These are phyloP conservation scores for Sigmodon hispidus DNA, from an alignment of 2,113 vertebrate species.

Conservation along the genomic window DNA sequence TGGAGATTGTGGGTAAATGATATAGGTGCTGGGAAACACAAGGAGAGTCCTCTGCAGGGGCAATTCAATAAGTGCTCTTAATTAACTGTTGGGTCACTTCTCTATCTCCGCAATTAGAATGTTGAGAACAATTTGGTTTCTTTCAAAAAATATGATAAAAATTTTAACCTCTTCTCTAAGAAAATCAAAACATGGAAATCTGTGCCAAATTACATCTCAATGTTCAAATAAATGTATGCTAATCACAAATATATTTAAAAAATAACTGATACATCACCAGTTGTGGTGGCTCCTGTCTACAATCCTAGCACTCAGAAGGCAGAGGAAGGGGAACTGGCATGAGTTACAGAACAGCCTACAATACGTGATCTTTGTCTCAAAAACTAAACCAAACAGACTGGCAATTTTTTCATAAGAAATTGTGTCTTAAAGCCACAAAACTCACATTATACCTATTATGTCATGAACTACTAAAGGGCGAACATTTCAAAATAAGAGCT, in stretches of 20 bases:
- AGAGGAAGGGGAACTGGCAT: not conserved
- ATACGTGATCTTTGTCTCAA: not conserved
- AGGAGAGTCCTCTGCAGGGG: not conserved
- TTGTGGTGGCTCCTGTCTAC: not conserved
- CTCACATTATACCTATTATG: not conserved
- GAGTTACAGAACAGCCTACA: not conserved
- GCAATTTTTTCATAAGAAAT: not conserved
- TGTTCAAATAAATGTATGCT: constrained; percentile 5
- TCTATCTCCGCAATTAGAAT: not conserved
- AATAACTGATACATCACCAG: not conserved
- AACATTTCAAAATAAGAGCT: not conserved
- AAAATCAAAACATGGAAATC: constrained; percentile 44
- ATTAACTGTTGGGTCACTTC: not conserved
- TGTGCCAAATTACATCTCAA: constrained; percentile 1
- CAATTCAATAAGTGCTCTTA: not conserved
- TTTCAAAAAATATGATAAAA: not conserved
- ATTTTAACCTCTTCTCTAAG: not conserved
- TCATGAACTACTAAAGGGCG: not conserved
- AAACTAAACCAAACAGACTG: not conserved
- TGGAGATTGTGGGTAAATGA: no score
- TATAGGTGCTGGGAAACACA: not conserved
- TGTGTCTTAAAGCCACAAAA: not conserved
- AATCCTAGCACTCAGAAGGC: not conserved
- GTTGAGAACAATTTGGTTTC: not conserved
- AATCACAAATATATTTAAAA: not conserved